Evolutionary conservation across 2,888 invertebrate species (phyloP), one percentile per base, ranked within the genome.

Genomic region (Ophioninae sp.): DNA sequence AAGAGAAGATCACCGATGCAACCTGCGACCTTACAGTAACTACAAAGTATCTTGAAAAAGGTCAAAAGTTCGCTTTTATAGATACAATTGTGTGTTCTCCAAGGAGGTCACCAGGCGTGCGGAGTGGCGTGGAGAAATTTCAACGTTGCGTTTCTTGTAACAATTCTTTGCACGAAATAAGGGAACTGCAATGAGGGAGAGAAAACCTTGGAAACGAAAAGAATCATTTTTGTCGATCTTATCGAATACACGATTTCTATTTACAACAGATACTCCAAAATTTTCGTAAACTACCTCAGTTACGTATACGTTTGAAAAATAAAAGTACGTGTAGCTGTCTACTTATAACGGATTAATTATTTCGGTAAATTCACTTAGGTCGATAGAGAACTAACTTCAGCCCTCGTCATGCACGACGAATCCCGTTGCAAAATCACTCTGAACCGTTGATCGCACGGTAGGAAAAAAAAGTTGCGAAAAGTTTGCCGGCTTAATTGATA

Each of bases 11-110:
- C 70, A 30, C 64, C 70, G 39, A 21, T 70, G 61, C 50, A 20
- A 13, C 64, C 39, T 74, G 69, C 67, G 73, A 74, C 2, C 17
- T 67, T 41, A 79, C 20, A 65, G 70, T 70, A 57, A 69, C 78
- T 69, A 68, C 67, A 67, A 75, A 64, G 70, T 69, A 59, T 70
- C 81, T 69, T 73, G 69, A 78, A 81, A 84, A 84, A 84, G 81
- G 81, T 84, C 79, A 79, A 76, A 84, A 79, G 79, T 72, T 78
- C 76, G 57, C 41, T 75, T 50, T 44, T 39, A 56, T 50, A 61
- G 62, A 72, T 81, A 73, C 81, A 79, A 81, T 84, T 68, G 57
- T 59, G 64, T 81, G 44, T 76, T 21, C 30, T 30, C 41, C n/a
- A 7, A 21, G 65, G 13, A 57, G 30, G 50, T 6, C 21, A 61